Evolutionary conservation across 2,113 vertebrate species (phyloP), one percentile per base, ranked within the genome.

Genomic region (Sorex fumeus): DNA sequence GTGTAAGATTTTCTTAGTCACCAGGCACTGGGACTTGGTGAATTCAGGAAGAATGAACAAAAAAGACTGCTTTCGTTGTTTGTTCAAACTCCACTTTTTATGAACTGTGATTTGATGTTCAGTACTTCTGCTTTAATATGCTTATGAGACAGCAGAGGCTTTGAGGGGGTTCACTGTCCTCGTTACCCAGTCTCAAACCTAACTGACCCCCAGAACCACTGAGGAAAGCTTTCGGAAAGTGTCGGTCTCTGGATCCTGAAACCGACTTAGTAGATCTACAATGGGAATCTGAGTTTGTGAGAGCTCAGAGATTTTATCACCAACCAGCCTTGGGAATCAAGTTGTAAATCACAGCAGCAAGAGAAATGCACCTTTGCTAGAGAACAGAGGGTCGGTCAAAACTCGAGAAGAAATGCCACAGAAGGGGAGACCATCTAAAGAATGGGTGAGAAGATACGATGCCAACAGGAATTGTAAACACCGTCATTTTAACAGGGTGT

Each of bases 71-170:
- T 1, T 28, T 27, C n/a, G 4, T 28, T 78, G 64, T 78, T 6
- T 1, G 27, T 43, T 25, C 74, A 32, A 32, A 64, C 50, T 84
- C 15, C 0, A 0, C 0, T 0, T 78, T 10, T 8, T 40, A 23
- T 4, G 4, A 10, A 10, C 27, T 30, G 79, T 25, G 13, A 21
- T 36, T 34, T 80, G 47, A 50, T 50, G 9, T 50, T 50, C 47
- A 50, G 13, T 50, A 50, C 47, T 50, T 19, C 57, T 2, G 6
- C 3, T 60, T 60, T 30, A 67, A 8, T 67, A 45, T 10, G 25
- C 34, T 76, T 8, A 11, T 10, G 23, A n/a, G 67, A 27, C 4
- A 15, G 34, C 53, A 76, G 6, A 32, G 50, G 21, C 36, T 32
- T 40, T 66, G 1, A 30, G 28, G 66, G 60, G 27, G 30, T 18